Evolutionary conservation across 2,888 invertebrate species (phyloP), one percentile per base, ranked within the genome.

Genomic region (Athrips mouffetella): DNA sequence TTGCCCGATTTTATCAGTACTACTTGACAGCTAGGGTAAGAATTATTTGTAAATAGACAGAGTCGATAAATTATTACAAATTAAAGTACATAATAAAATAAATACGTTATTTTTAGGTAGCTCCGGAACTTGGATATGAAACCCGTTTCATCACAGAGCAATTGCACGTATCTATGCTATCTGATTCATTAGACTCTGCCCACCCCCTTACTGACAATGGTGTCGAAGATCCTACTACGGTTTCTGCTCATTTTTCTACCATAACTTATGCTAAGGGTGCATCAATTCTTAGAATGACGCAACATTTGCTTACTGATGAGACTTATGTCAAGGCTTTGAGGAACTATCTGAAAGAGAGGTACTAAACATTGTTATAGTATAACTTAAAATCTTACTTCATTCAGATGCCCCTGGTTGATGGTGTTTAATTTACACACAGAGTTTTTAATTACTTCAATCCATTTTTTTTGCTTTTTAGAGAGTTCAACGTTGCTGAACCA

Each of bases 1-100:
- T 94, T 52, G 94, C 93, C 0, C 86, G 90, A 59, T 94, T 90
- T 70, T 93, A 94, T 63, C 92, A 95, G 68, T 94, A 93, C 70
- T 90, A 89, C 48, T 87, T 90, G 5, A 90, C 91, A 4, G 83
- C 85, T 0, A 55, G 67, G 64, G 91, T 91, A 69, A 64, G 50
- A 35, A n/a, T n/a, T n/a, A n/a, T n/a, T n/a, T n/a, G n/a, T n/a
- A n/a, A n/a, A n/a, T n/a, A n/a, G n/a, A n/a, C n/a, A 31, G 15
- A 23, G 6, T 23, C 46, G 10, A 11, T 41, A 8, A 4, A 8
- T 16, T 2, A 27, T 2, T 25, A 5, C 18, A 15, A n/a, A n/a
- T n/a, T n/a, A n/a, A n/a, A n/a, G n/a, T n/a, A n/a, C n/a, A n/a
- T n/a, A n/a, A n/a, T n/a, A n/a, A n/a, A n/a, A 8, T 15, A 20